Evolutionary conservation across 2,888 invertebrate genomes (phyloP).

Genomic region (Parnassius apollo): DNA sequence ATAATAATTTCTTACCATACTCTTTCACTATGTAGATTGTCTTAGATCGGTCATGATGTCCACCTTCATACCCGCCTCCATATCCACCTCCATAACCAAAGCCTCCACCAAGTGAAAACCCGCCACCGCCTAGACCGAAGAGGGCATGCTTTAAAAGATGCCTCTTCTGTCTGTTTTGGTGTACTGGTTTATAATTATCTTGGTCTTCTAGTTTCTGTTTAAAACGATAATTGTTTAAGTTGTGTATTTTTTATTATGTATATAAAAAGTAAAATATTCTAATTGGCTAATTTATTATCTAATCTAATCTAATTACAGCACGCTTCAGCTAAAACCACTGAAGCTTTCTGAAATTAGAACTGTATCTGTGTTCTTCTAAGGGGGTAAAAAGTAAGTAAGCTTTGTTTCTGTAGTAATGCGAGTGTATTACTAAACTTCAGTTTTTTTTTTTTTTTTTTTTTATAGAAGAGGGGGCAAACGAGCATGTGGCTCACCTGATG

Average conservation of each 20-base stretch:
- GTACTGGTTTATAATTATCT: slow-evolving; percentile 35
- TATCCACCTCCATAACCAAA: slow-evolving; percentile 42
- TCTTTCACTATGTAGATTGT: slow-evolving; percentile 54
- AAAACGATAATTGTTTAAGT: slow-evolving; percentile 14
- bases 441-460: too few species aligned
- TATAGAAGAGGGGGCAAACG: too few species aligned
- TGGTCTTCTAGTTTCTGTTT: slow-evolving; percentile 71
- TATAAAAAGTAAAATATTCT: neutral
- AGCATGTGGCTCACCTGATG: too few species aligned
- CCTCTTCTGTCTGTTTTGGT: slow-evolving; percentile 57
- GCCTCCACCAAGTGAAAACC: slow-evolving; percentile 38
- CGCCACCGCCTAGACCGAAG: slow-evolving; percentile 38
- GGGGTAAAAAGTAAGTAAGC: too few species aligned
- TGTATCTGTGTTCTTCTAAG: too few species aligned
- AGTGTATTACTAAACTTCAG: too few species aligned
- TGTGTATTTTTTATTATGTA: neutral
- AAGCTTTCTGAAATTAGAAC: too few species aligned
- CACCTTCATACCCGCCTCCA: slow-evolving; percentile 37
- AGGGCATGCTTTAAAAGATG: slow-evolving; percentile 45
- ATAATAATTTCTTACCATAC: slow-evolving; percentile 36
- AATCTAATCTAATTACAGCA: too few species aligned
- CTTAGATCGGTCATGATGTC: slow-evolving; percentile 50
- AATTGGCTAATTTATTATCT: too few species aligned
- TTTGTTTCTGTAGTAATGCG: too few species aligned
- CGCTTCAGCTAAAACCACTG: too few species aligned